Percentiles rank a stretch among this genome's conserved stretches.
Evolutionary conservation across 2,888 invertebrate genomes (phyloP).

Genomic region (Stenodema calcarata): DNA sequence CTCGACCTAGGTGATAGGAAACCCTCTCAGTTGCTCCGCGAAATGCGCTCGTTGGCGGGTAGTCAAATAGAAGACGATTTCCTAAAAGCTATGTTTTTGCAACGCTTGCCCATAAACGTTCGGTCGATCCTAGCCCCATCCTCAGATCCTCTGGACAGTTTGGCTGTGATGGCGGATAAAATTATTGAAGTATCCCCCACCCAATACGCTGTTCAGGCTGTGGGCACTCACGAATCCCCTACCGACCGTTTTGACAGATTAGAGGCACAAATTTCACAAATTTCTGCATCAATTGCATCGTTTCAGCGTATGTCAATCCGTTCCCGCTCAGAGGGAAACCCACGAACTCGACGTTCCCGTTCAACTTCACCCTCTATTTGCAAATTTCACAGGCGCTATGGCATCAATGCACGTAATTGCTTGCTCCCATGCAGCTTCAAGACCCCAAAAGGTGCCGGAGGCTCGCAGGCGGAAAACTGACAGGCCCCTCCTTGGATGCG

Average conservation of each 20-base stretch:
- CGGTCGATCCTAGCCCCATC: neutral
- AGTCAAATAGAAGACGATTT: slow-evolving; percentile 5
- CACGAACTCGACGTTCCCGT: neutral
- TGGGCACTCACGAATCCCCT: neutral
- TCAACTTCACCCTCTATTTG: neutral
- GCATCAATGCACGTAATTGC: slow-evolving; percentile 1
- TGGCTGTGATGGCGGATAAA: slow-evolving; percentile 19
- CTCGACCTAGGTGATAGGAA: slow-evolving; percentile 19
- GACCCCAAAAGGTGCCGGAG: neutral
- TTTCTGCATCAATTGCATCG: neutral
- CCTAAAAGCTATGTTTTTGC: slow-evolving; percentile 1
- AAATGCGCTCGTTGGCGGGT: slow-evolving; percentile 32
- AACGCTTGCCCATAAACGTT: neutral
- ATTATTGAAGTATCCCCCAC: neutral
- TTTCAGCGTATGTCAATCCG: neutral
- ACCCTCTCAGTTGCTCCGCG: slow-evolving; percentile 20
- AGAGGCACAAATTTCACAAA: neutral
- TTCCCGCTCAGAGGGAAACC: neutral
- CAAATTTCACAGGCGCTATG: neutral
- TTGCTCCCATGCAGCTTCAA: neutral
- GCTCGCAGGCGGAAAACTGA: slow-evolving; percentile 26
- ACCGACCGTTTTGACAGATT: neutral
- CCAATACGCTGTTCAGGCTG: neutral
- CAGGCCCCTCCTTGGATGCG: neutral
- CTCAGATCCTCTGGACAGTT: neutral